Percentiles rank a stretch among this genome's conserved stretches.
Conservation (phyloP, 2,888 invertebrate genomes). For the Leptopilina syphax region DNA sequence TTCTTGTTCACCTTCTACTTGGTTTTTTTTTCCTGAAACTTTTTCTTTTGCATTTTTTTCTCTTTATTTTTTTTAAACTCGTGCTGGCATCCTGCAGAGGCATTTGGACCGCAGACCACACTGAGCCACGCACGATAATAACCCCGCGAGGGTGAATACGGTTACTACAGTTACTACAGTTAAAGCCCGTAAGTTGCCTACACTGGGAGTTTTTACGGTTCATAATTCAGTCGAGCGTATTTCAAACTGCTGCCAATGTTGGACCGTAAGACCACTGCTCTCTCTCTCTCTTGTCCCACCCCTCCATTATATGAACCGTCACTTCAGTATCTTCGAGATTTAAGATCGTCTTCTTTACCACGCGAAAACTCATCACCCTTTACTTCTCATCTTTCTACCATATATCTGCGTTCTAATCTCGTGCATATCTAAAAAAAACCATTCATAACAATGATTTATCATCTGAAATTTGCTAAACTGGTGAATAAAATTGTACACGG, state of each 20-base stretch:
- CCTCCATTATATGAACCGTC: constrained; percentile 67
- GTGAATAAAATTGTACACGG: too few relatives aligned
- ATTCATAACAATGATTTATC: not conserved
- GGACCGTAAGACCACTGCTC: constrained; percentile 61
- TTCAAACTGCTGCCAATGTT: constrained; percentile 75
- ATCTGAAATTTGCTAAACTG: too few relatives aligned
- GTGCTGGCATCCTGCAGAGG: constrained; percentile 66
- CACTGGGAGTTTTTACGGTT: constrained; percentile 74
- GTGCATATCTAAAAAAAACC: constrained; percentile 6
- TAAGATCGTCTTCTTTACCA: constrained; percentile 64
- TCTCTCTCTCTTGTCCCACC: constrained; percentile 53
- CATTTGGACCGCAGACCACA: constrained; percentile 74
- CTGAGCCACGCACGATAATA: constrained; percentile 72
- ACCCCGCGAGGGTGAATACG: constrained; percentile 73
- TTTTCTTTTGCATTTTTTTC: constrained; percentile 45
- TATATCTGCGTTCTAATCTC: constrained; percentile 49
- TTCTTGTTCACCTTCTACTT: constrained; percentile 49
- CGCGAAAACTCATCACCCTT: constrained; percentile 70
- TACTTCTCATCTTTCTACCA: constrained; percentile 47
- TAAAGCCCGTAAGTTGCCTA: constrained; percentile 65
- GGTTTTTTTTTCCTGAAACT: constrained; percentile 37
- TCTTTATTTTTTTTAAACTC: constrained; percentile 55
- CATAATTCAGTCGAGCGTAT: constrained; percentile 76
- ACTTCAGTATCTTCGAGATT: constrained; percentile 64
- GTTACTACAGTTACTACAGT: constrained; percentile 67